Conservation (phyloP, 1,140 invertebrate genomes). For the Drosophila ficusphila region DNA sequence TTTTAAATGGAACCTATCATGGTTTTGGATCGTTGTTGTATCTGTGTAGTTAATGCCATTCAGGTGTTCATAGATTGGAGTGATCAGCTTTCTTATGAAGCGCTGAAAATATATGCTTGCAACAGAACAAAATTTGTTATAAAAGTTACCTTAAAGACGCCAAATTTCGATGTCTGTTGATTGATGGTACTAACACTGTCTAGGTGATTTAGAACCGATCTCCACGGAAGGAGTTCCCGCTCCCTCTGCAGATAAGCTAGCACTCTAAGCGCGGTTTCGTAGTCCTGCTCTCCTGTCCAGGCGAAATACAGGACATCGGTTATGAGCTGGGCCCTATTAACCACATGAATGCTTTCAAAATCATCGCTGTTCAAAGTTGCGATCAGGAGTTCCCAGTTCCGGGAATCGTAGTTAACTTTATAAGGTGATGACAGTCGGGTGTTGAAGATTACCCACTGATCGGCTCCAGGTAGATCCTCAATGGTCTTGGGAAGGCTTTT, state of each 20-base stretch:
- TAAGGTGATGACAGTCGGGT: slow-evolving; percentile 87
- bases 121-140: not conserved
- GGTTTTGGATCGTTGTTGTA: slow-evolving; percentile 63
- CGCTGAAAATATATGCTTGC: slow-evolving; percentile 70
- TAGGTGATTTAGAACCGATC: slow-evolving; percentile 65
- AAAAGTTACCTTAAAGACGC: slow-evolving; percentile 84
- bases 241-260: slow-evolving; percentile 87
- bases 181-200: slow-evolving; percentile 85
- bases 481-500: slow-evolving; percentile 56
- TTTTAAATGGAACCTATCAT: slow-evolving; percentile 86
- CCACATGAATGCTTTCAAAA: slow-evolving; percentile 86
- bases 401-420: slow-evolving; percentile 90
- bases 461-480: slow-evolving; percentile 20
- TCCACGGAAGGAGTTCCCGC: slow-evolving; percentile 88
- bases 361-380: slow-evolving; percentile 85
- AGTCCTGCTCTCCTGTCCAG: slow-evolving; percentile 88
- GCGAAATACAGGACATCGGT: slow-evolving; percentile 91
- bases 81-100: slow-evolving; percentile 86
- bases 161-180: slow-evolving; percentile 84
- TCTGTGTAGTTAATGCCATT: slow-evolving; percentile 84
- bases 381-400: slow-evolving; percentile 88
- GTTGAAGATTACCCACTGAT: slow-evolving; percentile 88
- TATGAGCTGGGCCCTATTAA: slow-evolving; percentile 92
- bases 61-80: slow-evolving; percentile 85
- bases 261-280: slow-evolving; percentile 84